Conservation (phyloP, 2,797 vertebrate genomes). For the Hypotaenidia okinawae region DNA sequence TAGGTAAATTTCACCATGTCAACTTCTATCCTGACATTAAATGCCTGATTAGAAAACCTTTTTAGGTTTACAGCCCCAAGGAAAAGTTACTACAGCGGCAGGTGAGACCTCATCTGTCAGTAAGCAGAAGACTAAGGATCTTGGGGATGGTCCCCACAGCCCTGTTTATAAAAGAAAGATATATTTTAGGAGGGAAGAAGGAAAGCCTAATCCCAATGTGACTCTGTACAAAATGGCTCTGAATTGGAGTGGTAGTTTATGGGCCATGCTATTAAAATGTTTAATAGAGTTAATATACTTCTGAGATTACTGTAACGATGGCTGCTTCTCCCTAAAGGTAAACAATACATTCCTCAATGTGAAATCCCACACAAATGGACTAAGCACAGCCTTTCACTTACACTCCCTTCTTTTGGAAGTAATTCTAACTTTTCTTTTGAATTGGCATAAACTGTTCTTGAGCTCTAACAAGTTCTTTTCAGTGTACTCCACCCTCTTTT, state of each 20-base stretch:
- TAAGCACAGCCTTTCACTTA: conserved; percentile 44
- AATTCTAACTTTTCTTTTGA: conserved; percentile 51
- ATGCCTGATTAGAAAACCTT: neutral
- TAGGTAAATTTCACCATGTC: neutral
- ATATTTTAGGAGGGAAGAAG: neutral
- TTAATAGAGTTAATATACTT: conserved; percentile 23
- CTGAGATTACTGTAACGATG: neutral
- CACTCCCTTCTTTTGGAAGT: conserved; percentile 30
- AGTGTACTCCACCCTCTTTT: conserved; percentile 47
- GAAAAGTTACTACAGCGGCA: neutral
- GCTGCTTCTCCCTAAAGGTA: conserved; percentile 1
- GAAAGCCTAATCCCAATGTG: neutral
- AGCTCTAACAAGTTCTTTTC: conserved; percentile 40
- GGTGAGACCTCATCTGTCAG: neutral
- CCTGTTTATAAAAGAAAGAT: neutral
- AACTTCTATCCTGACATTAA: neutral
- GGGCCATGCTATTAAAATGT: neutral
- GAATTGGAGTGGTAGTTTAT: neutral
- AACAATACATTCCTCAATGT: conserved; percentile 15
- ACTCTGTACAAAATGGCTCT: neutral
- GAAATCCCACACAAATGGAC: conserved; percentile 66
- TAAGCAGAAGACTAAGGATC: neutral
- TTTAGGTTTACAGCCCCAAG: neutral
- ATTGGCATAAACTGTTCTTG: conserved; percentile 36
- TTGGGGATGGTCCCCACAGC: neutral